Conservation (phyloP, 2,888 invertebrate species). For the Fragum whitleyi region DNA sequence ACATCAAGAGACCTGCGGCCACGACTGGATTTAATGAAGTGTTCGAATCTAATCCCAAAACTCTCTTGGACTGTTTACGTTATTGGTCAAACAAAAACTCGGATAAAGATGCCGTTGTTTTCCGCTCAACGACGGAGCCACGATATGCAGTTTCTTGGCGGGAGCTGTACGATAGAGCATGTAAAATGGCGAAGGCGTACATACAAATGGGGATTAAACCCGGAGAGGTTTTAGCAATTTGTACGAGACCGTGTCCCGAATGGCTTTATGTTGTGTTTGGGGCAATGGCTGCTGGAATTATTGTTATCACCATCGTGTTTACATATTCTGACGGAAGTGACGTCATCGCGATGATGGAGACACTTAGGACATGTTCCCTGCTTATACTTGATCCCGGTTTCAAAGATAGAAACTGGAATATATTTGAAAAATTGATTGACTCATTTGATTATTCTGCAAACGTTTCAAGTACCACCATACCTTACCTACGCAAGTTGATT, state of each 20-base stretch:
- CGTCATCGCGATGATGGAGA: constrained; percentile 29
- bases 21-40: not conserved
- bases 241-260: constrained; percentile 28
- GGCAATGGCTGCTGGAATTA: constrained; percentile 30
- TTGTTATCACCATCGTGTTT: constrained; percentile 26
- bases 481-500: constrained; percentile 35
- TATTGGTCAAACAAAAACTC: not conserved
- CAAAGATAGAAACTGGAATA: not conserved
- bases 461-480: constrained; percentile 20
- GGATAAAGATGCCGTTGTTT: not conserved
- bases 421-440: constrained; percentile 5
- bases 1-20: too few relatives aligned
- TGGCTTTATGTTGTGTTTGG: constrained; percentile 42
- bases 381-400: constrained; percentile 34
- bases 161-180: constrained; percentile 7
- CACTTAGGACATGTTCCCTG: constrained; percentile 28
- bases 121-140: not conserved
- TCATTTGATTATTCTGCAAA: constrained; percentile 8
- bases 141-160: constrained; percentile 9
- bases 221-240: constrained; percentile 35
- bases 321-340: constrained; percentile 50
- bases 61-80: not conserved
- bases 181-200: not conserved
- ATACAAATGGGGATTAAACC: constrained; percentile 20
- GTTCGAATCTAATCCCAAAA: not conserved